These are phyloP conservation scores for Panthera leo DNA, from an alignment of 2,113 vertebrate genomes.

Conservation along the genomic window DNA sequence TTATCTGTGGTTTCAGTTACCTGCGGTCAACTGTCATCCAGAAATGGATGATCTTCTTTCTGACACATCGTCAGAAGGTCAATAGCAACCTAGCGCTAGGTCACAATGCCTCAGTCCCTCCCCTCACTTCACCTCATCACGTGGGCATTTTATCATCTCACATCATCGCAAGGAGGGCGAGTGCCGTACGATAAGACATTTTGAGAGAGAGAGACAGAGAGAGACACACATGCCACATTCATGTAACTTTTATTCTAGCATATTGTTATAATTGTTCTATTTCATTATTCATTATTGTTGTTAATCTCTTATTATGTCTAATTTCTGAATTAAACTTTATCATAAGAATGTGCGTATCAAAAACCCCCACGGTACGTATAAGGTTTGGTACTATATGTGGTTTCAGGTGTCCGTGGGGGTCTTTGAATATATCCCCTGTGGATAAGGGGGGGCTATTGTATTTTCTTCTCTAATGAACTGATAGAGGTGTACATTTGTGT, in stretches of 20 bases:
- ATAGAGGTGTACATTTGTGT: neutral
- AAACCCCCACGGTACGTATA: neutral
- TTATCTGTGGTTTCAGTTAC: neutral
- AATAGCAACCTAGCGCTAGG: neutral
- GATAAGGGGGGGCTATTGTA: neutral
- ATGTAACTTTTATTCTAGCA: neutral
- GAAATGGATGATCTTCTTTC: neutral
- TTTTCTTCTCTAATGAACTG: neutral
- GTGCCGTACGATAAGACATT: neutral
- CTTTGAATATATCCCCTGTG: neutral
- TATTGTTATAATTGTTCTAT: neutral
- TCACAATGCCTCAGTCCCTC: no score
- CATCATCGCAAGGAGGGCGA: neutral
- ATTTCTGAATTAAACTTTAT: neutral
- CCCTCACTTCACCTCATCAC: neutral
- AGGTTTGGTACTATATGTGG: neutral
- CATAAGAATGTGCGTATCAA: neutral
- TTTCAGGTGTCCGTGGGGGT: neutral
- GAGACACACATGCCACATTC: neutral
- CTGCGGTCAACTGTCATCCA: neutral
- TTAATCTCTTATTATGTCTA: neutral
- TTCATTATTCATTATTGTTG: neutral
- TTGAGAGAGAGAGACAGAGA: neutral
- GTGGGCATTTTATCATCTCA: neutral
- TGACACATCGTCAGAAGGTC: neutral